A percentile compares a stretch with the other conserved stretches of the same genome.
phyloP scores from a whole-genome alignment of 2,113 vertebrate species.

The Petroica traversi region DNA sequence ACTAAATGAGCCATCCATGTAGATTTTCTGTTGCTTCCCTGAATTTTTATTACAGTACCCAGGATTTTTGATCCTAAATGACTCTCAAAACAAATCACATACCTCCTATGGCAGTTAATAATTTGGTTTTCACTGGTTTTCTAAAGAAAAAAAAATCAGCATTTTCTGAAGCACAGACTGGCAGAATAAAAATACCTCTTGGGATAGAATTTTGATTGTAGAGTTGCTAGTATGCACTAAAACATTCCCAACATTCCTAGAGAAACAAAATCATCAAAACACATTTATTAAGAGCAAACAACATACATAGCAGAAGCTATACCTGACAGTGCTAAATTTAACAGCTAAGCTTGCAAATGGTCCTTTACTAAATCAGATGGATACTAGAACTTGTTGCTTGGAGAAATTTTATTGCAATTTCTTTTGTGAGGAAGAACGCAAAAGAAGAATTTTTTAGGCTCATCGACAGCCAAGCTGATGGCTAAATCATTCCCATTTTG shows the following conservation, averaged over 20 bases:
- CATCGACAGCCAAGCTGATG: conserved; percentile 28
- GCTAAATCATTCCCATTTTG: conserved; percentile 40
- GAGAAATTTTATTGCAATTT: conserved; percentile 55
- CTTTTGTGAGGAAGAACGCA: conserved; percentile 2
- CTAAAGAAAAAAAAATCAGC: neutral
- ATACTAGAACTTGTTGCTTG: conserved; percentile 4
- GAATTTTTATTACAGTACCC: neutral
- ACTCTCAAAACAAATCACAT: conserved; percentile 10
- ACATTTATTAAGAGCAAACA: conserved; percentile 11
- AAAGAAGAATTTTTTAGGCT: neutral
- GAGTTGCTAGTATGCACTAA: neutral
- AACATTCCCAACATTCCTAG: neutral
- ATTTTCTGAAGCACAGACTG: neutral
- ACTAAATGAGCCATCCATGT: neutral
- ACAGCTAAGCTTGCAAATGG: neutral
- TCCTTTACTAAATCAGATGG: conserved; percentile 13
- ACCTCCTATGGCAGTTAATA: neutral
- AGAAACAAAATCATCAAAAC: conserved; percentile 30
- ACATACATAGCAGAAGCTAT: neutral
- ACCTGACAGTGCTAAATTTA: neutral
- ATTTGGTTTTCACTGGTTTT: conserved; percentile 14
- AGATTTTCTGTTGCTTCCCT: neutral
- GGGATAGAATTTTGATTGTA: neutral
- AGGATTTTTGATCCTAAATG: conserved; percentile 34
- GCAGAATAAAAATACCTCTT: neutral